A percentile compares a stretch with the other conserved stretches of the same genome.
These are phyloP conservation scores for Morone chrysops DNA, from an alignment of 2,113 vertebrate genomes.

Conservation along the genomic window DNA sequence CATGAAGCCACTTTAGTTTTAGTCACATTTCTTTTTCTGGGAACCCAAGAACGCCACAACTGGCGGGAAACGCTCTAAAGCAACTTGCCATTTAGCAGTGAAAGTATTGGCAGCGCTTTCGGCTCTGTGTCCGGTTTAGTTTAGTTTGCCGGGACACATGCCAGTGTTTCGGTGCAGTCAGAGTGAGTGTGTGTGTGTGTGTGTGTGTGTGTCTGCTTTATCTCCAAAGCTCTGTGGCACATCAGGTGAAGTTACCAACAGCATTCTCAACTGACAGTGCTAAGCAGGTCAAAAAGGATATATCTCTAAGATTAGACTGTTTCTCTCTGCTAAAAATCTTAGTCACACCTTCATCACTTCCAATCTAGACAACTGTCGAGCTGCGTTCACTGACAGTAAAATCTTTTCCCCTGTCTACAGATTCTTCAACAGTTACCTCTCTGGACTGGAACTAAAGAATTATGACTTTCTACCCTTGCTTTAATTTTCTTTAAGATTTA, in stretches of 20 bases:
- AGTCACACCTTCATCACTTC: background rate
- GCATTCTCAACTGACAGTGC: background rate
- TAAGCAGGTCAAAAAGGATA: background rate
- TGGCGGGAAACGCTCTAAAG: background rate
- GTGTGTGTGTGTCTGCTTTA: background rate
- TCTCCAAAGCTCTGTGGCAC: background rate
- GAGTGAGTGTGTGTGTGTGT: background rate
- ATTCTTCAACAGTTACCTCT: background rate
- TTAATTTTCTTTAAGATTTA: background rate
- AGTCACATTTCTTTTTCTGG: background rate
- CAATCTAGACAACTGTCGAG: background rate
- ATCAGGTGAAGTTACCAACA: background rate
- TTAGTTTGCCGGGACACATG: background rate
- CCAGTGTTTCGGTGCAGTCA: background rate
- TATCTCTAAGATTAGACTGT: background rate
- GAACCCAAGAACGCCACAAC: background rate
- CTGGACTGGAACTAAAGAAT: background rate
- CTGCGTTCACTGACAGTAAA: background rate
- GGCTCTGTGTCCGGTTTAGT: background rate
- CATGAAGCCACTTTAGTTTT: background rate
- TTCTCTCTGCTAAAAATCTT: background rate
- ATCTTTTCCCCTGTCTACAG: background rate
- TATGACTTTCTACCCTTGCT: no score
- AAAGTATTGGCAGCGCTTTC: background rate
- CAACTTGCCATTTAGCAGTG: conserved; percentile 5